These are phyloP conservation scores for Mactromeris polynyma DNA, from an alignment of 2,888 invertebrate species.

Conservation along the genomic window DNA sequence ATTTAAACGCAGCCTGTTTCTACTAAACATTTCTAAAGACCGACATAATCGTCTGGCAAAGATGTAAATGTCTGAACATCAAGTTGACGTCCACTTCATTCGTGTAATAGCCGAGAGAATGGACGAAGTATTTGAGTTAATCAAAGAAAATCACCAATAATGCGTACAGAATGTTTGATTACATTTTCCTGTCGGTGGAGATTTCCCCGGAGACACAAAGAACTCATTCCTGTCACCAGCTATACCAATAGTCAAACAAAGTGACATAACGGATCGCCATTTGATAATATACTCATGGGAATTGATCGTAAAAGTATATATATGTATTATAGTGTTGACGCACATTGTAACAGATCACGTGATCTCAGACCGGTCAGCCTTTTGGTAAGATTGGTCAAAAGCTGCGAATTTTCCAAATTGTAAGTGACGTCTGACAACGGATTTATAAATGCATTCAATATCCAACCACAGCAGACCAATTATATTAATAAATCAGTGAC, in stretches of 20 bases:
- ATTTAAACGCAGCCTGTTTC: not conserved
- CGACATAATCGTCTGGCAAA: not conserved
- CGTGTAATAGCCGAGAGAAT: not conserved
- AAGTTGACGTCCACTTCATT: conserved; percentile 6
- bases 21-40: not conserved
- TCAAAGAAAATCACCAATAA: conserved; percentile 23
- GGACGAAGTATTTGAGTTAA: conserved; percentile 1
- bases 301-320: not conserved
- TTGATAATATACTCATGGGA: not conserved
- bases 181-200: not conserved
- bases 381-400: not conserved
- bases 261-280: conserved; percentile 5
- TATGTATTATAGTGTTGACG: not conserved
- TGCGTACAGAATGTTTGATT: conserved; percentile 15
- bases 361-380: not conserved
- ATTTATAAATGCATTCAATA: not conserved
- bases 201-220: not conserved
- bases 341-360: not conserved
- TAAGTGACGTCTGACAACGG: not conserved
- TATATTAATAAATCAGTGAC: too few species aligned
- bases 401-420: not conserved
- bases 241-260: conserved; percentile 2
- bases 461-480: too few species aligned
- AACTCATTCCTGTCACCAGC: conserved; percentile 14
- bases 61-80: not conserved